phyloP scores from a whole-genome alignment of 1,140 invertebrate genomes.

The Hesperophylax magnus region DNA sequence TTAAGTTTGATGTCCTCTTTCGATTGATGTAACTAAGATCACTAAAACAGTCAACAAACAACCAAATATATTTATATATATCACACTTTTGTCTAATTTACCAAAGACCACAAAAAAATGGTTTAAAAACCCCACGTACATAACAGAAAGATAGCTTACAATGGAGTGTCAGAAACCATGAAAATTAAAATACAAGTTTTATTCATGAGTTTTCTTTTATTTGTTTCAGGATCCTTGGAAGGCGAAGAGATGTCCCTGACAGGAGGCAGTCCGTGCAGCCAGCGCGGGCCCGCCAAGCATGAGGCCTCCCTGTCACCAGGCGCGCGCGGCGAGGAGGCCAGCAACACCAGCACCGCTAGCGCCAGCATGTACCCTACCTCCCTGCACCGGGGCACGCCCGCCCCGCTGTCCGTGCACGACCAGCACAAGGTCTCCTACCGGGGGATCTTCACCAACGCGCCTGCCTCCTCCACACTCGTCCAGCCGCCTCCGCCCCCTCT shows the following conservation, averaged over 20 bases:
- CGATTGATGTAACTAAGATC: too few species aligned
- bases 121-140: too few species aligned
- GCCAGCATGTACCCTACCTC: conserved; percentile 74
- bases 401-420: conserved; percentile 65
- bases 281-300: conserved; percentile 71
- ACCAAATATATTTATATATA: neutral
- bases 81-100: too few species aligned
- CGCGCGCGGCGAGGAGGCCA: conserved; percentile 82
- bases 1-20: too few species aligned
- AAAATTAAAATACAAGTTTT: neutral
- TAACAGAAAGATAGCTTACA: too few species aligned
- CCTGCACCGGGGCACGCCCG: conserved; percentile 69
- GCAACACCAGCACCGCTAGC: conserved; percentile 76
- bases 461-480: conserved; percentile 71
- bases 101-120: too few species aligned
- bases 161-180: too few species aligned
- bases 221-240: conserved; percentile 80
- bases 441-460: conserved; percentile 78
- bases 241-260: conserved; percentile 82
- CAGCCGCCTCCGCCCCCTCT: conserved; percentile 66
- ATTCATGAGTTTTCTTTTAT: conserved; percentile 46
- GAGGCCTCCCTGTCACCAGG: conserved; percentile 73
- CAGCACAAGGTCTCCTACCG: conserved; percentile 78
- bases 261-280: conserved; percentile 64
- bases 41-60: neutral